Evolutionary conservation across 2,888 invertebrate species (phyloP).

Genomic region (Scaptodrosophila latifasciaeformis): DNA sequence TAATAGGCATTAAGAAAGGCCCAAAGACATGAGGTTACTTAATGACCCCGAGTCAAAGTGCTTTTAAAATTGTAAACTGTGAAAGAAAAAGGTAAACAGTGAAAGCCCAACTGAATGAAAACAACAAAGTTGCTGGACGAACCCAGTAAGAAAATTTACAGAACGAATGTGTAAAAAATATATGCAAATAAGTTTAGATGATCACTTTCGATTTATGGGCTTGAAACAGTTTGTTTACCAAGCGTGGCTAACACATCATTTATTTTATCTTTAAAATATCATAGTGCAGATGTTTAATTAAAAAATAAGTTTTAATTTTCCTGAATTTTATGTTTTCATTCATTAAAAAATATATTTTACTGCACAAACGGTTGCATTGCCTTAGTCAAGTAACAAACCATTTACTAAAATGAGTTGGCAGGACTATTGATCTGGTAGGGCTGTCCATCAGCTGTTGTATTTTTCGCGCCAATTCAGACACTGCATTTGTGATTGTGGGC

Average conservation of each 20-base stretch:
- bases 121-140: constrained; percentile 53
- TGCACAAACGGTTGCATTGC: not conserved
- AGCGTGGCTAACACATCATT: not conserved
- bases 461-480: constrained; percentile 52
- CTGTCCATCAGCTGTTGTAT: constrained; percentile 4
- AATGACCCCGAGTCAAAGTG: constrained; percentile 54
- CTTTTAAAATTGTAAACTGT: constrained; percentile 43
- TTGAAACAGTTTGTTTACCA: constrained; percentile 25
- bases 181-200: constrained; percentile 40
- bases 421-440: not conserved
- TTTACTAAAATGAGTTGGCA: no score
- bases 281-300: constrained; percentile 4
- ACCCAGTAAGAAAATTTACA: constrained; percentile 16
- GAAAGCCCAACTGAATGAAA: constrained; percentile 44
- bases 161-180: constrained; percentile 41
- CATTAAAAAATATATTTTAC: constrained; percentile 3
- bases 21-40: constrained; percentile 47
- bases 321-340: constrained; percentile 8
- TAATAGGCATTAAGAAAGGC: constrained; percentile 38
- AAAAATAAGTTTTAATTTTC: no score
- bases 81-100: constrained; percentile 55
- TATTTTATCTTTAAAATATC: not conserved
- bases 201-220: constrained; percentile 53
- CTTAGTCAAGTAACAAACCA: constrained; percentile 14
- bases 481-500: constrained; percentile 26